Conservation (phyloP, 1,140 invertebrate species). For the Whitmania pigra region DNA sequence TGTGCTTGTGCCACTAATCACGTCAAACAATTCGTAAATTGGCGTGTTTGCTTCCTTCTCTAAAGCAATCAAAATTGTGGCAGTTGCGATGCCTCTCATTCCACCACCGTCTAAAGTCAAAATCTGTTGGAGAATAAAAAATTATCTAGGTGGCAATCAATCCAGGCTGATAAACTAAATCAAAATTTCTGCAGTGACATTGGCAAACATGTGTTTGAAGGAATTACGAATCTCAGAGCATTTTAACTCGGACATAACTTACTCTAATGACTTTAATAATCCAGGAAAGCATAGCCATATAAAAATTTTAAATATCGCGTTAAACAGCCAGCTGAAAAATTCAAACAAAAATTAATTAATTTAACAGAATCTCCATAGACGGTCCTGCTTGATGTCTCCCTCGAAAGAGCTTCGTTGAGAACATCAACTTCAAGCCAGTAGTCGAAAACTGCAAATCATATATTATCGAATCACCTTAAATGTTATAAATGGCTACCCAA, state of each 20-base stretch:
- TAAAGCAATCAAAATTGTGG: constrained; percentile 70
- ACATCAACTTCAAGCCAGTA: constrained; percentile 1
- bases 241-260: not conserved
- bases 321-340: not conserved
- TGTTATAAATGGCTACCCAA: not conserved
- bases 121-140: constrained; percentile 39
- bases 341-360: too few species aligned
- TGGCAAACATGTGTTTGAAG: not conserved
- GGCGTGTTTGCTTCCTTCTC: constrained; percentile 53
- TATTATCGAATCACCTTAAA: not conserved
- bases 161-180: not conserved
- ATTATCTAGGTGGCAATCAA: not conserved
- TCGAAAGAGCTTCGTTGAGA: not conserved
- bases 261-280: too few species aligned
- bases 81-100: constrained; percentile 73
- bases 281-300: not conserved
- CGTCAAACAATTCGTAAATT: constrained; percentile 77
- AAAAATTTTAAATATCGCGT: constrained; percentile 1
- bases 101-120: constrained; percentile 88
- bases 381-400: not conserved
- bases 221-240: not conserved
- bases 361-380: too few species aligned
- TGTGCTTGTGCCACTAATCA: constrained; percentile 91
- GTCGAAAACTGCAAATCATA: not conserved
- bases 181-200: not conserved